Evolutionary conservation across 2,797 vertebrate genomes (phyloP).

Genomic region (Danio kyathit): DNA sequence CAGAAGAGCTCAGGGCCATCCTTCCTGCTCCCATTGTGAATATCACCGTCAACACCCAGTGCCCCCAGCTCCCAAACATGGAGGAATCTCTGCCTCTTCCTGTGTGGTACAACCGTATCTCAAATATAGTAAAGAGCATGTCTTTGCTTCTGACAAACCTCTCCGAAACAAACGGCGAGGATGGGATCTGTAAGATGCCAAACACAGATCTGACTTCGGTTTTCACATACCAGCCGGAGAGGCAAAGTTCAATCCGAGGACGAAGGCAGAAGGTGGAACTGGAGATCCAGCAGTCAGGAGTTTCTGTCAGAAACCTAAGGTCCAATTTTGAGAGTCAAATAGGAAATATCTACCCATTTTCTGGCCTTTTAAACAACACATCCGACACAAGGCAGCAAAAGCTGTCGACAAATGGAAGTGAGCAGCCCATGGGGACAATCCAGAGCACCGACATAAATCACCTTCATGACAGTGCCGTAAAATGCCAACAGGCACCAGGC

Average conservation of each 20-base stretch:
- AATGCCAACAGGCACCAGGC: conserved; percentile 14
- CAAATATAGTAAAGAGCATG: conserved; percentile 87
- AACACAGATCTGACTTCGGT: conserved; percentile 75
- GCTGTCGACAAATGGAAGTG: conserved; percentile 67
- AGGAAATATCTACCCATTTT: conserved; percentile 74
- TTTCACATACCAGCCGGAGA: conserved; percentile 75
- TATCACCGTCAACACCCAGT: conserved; percentile 85
- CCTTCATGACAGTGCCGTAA: conserved; percentile 25
- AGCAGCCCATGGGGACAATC: conserved; percentile 31
- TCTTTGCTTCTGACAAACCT: conserved; percentile 83
- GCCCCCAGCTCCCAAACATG: conserved; percentile 71
- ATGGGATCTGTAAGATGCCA: conserved; percentile 71
- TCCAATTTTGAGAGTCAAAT: conserved; percentile 87
- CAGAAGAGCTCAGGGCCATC: conserved; percentile 84
- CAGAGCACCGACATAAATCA: conserved; percentile 32
- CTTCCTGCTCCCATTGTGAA: conserved; percentile 88
- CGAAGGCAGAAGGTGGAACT: conserved; percentile 76
- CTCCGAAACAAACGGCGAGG: conserved; percentile 62
- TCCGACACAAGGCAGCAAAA: conserved; percentile 36
- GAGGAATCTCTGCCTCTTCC: conserved; percentile 77
- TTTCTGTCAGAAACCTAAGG: conserved; percentile 86
- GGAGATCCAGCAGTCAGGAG: conserved; percentile 89
- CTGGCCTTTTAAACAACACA: conserved; percentile 67
- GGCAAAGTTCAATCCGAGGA: conserved; percentile 70
- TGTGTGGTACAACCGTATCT: conserved; percentile 87